Base-by-base conservation (phyloP, 2,113 vertebrate genomes). In the Phainopepla nitens region DNA sequence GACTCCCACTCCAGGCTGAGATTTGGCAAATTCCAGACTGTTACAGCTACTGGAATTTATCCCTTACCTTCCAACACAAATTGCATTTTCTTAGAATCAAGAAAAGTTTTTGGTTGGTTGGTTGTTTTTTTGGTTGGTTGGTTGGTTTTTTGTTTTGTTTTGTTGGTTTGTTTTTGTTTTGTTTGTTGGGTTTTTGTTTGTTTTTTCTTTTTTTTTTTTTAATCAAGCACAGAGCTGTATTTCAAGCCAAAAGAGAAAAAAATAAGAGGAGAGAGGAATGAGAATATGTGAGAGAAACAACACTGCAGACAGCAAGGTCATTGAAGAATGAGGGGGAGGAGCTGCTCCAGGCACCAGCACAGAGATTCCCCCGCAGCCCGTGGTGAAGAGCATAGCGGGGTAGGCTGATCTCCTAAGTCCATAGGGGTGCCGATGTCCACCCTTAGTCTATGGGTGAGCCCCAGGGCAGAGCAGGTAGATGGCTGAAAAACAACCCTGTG, bases 241-340 rank as follows among this genome's bases (percentile, higher is more conserved):
- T 85, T 70, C 13, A 41, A 83, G 15, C 1, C 36, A 77, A 76
- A 54, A 21, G 5, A 24, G 29, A 81, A 54, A 60, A 33, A 25
- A 6, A 14, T 2, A 24, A n/a, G 1, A n/a, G 2, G 22, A 57
- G 2, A 65, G 4, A 60, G 10, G 23, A 65, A 36, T 39, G 51
- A 73, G 19, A 51, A 28, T n/a, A 66, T 24, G 28, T 45, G 68
- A 66, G 15, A 45, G 13, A 75, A 66, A 53, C 3, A 60, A 21
- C 45, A 35, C 17, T 51, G 3, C 33, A 47, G 13, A 60, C 5
- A 47, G 11, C 28, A 53, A 68, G 61, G 13, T 41, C 16, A 6
- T 21, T 29, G 61, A n/a, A 60, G 28, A 39, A n/a, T 8, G 28
- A 60, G 15, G 12, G 19, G 24, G 20, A 56, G 12, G 13, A 58